Conservation (phyloP, 2,888 invertebrate species). For the Drosophila crucigera region DNA sequence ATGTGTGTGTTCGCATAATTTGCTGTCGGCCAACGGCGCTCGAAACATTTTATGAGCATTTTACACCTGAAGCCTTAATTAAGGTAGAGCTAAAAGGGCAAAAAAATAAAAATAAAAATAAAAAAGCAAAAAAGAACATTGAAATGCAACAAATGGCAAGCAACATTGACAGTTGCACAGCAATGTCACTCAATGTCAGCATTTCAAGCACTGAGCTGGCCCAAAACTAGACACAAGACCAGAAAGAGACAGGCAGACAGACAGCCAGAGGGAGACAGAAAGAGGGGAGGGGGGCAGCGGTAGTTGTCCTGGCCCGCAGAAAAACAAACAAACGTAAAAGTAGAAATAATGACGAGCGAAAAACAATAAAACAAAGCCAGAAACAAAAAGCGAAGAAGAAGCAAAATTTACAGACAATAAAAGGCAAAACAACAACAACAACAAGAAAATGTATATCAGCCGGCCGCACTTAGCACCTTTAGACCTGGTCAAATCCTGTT, state of each 20-base stretch:
- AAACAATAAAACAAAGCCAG: constrained; percentile 72
- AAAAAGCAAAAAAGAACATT: constrained; percentile 9
- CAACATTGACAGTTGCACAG: constrained; percentile 65
- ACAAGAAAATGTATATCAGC: constrained; percentile 44
- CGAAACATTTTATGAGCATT: constrained; percentile 64
- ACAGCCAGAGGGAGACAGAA: neutral
- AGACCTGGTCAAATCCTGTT: constrained; percentile 62
- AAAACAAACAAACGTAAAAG: constrained; percentile 68
- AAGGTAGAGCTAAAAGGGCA: constrained; percentile 48
- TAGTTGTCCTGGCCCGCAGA: constrained; percentile 31
- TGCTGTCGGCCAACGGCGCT: constrained; percentile 41
- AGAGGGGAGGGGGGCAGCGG: constrained; percentile 10
- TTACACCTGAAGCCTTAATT: constrained; percentile 80
- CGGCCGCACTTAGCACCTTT: constrained; percentile 76
- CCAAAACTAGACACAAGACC: constrained; percentile 3
- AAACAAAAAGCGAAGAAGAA: constrained; percentile 35
- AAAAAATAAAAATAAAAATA: neutral
- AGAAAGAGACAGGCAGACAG: neutral
- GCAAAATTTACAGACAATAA: constrained; percentile 74
- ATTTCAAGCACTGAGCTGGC: constrained; percentile 29
- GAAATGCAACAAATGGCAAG: constrained; percentile 43
- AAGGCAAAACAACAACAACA: constrained; percentile 37
- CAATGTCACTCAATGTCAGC: constrained; percentile 81
- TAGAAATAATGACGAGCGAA: constrained; percentile 77
- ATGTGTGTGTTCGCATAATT: constrained; percentile 66